Percentiles rank a stretch among this genome's conserved stretches.
Conservation (phyloP, 2,797 vertebrate genomes). For the Iguana delicatissima region DNA sequence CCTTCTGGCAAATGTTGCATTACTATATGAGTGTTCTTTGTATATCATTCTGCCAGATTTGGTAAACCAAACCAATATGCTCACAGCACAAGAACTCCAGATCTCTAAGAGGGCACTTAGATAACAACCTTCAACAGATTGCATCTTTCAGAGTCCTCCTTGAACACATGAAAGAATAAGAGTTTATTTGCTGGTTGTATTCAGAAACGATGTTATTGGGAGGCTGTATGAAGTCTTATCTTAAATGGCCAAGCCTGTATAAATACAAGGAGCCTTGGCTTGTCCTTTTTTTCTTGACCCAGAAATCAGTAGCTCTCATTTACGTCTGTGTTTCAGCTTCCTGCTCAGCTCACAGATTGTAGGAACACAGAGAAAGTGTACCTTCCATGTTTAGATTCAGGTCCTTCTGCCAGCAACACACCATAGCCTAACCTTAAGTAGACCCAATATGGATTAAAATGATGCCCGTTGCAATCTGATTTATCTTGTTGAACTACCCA, state of each 20-base stretch:
- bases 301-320: background rate
- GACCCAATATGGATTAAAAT: background rate
- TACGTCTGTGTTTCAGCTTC: background rate
- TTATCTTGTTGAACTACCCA: too few relatives aligned
- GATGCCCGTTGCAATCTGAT: too few relatives aligned
- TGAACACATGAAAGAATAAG: background rate
- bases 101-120: too few relatives aligned
- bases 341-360: too few relatives aligned
- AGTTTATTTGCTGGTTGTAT: background rate
- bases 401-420: background rate
- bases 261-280: background rate
- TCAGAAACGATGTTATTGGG: background rate
- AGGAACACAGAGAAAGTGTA: background rate
- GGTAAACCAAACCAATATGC: background rate
- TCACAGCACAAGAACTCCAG: background rate
- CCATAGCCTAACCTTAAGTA: background rate
- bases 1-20: background rate
- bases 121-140: background rate
- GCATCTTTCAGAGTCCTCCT: background rate
- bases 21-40: background rate
- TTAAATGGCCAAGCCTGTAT: background rate
- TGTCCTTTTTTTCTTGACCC: background rate
- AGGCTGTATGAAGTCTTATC: background rate
- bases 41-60: background rate
- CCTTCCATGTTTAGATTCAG: background rate